Conservation (phyloP, 30 jellyfish, hydroid and myxozoan genomes). For the Turritopsis dohrnii region DNA sequence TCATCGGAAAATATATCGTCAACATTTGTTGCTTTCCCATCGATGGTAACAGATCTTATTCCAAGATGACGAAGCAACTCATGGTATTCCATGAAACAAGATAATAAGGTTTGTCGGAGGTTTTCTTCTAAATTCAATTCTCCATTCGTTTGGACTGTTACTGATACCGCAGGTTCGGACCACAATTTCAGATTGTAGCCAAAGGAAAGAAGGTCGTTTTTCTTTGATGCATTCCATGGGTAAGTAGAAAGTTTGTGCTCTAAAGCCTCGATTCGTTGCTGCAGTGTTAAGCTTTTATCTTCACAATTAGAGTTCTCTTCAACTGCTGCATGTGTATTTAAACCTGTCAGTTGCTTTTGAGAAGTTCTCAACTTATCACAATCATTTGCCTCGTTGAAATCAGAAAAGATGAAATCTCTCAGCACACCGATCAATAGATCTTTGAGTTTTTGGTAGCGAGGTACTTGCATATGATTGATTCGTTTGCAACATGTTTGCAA, state of each 20-base stretch:
- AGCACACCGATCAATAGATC: slow-evolving; percentile 22
- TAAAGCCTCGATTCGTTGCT: not conserved
- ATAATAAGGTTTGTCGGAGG: slow-evolving; percentile 53
- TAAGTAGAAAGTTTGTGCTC: slow-evolving; percentile 8
- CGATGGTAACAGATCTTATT: slow-evolving; percentile 33
- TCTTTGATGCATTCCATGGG: slow-evolving; percentile 36
- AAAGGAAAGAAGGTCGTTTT: slow-evolving; percentile 21
- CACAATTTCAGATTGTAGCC: slow-evolving; percentile 43
- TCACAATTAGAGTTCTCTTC: not conserved
- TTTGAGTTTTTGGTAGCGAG: slow-evolving; percentile 56
- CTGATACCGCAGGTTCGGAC: slow-evolving; percentile 23
- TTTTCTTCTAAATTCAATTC: slow-evolving; percentile 58
- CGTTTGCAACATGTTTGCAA: slow-evolving; percentile 43
- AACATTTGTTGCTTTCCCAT: slow-evolving; percentile 36
- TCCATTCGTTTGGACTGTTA: slow-evolving; percentile 53
- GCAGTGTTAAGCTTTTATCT: not conserved
- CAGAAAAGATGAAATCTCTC: slow-evolving; percentile 3
- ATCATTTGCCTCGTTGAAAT: not conserved
- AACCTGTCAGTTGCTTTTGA: not conserved
- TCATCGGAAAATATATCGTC: slow-evolving; percentile 69
- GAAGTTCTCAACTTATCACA: not conserved
- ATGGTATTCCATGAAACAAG: slow-evolving; percentile 43
- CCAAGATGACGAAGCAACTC: slow-evolving; percentile 53
- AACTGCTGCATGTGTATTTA: not conserved
- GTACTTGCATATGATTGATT: slow-evolving; percentile 73